Evolutionary conservation across 2,888 invertebrate species (phyloP), one percentile per base, ranked within the genome.

Genomic region (Aphodius sticticus): DNA sequence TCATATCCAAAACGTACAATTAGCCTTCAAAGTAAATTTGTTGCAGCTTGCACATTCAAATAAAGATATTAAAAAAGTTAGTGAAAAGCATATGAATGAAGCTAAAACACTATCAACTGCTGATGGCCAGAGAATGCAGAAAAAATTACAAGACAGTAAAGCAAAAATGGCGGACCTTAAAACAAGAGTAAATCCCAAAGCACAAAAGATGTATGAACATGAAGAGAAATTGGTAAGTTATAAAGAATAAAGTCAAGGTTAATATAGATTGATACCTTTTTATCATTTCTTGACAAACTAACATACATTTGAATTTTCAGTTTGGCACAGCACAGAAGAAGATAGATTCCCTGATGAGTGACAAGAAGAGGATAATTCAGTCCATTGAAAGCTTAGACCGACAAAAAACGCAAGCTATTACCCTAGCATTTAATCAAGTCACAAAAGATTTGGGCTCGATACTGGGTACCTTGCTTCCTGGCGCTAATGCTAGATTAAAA

Each of bases 381-480:
- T 95, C 97, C 16, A 98, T 99, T 86, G 91, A 92, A 16, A 95
- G 96, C 86, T 91, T 99, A 87, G 99, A 99, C 88, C 94, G 95
- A 85, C 96, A 97, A 90, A 99, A 99, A 89, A 94, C 95, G 86
- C 92, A 92, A 82, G 95, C 96, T 9, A 90, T 99, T 15, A 90
- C 93, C 78, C 91, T 93, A 78, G 99, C 99, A 2, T 96, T 96
- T 92, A 92, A 93, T 83, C 94, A 94, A 86, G 97, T 99, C 0
- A 97, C 97, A 87, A 91, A 92, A 86, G 98, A 99, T 91, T 99
- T 99, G 89, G 96, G 97, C 9, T 95, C 96, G 38, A 99, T 99
- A 88, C 99, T 99, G 90, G 93, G 94, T 81, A 94, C 96, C 1
- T 91, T 99, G 82, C 91, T 99, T 84, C 97, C 98, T 2, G 98